Evolutionary conservation across 2,888 invertebrate genomes (phyloP), one percentile per base, ranked within the genome.

Genomic region (Panopea generosa): DNA sequence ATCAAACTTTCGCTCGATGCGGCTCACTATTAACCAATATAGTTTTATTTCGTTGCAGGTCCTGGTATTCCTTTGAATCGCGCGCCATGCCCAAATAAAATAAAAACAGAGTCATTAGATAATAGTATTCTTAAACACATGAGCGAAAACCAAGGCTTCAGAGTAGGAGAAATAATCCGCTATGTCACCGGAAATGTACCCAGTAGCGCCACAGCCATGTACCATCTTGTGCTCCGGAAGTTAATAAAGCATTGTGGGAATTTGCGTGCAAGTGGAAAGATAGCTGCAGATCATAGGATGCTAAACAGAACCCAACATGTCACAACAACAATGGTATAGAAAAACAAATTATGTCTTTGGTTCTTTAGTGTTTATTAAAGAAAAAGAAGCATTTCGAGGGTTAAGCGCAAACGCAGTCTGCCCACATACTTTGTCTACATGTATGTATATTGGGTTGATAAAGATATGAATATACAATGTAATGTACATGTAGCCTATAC

Each of bases 161-260:
- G 89, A 33, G 70, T 89, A 53, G 83, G 89, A 22, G 92, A 92
- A 52, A 80, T 90, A 45, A 88, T 91, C 50, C 84, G 90, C 7
- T 88, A 87, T 53, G 90, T 91, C 1, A 87, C 89, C 26, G 84
- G 84, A 55, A 91, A 91, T 78, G 84, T 86, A 9, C 91, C 92
- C 9, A 87, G 89, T 69, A 82, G 85, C 56, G 87, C 89, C 38
- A 88, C 87, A 27, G 87, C 91, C 33, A 90, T 90, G 62, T 92
- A 92, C 73, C 87, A 90, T 67, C 83, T 91, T 63, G 84, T 89
- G 33, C 62, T 79, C 38, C 84, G 80, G 75, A 87, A 86, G 75
- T 59, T 89, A 29, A 60, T 38, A 24, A 81, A 72, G 56, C 77
- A 81, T 53, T 50, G 29, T 45, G 75, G 69, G 38, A 71, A 66